Base-by-base conservation (phyloP, 2,797 vertebrate species). In the Leucoraja ocellata region DNA sequence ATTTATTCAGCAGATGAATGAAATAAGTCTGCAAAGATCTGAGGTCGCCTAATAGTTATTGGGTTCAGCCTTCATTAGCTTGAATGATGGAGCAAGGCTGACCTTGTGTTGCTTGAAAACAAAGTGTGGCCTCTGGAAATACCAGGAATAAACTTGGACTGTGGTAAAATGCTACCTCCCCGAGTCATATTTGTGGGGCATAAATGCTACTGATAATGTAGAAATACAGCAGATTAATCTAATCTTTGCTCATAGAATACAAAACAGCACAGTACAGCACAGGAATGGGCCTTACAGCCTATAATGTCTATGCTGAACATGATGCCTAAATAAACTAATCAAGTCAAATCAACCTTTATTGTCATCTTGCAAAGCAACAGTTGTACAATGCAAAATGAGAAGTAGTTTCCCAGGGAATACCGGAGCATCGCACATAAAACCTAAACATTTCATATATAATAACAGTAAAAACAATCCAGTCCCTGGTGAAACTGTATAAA, bases 1-100 rank as follows among this genome's bases (percentile, higher is more conserved):
- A 84, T 84, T 84, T 61, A 84, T 84, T n/a, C 54, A 84, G 25
- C 9, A 61, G 28, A 84, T 61, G 81, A 84, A 84, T 61, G 81
- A 84, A 84, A 61, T 58, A 84, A 61, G 10, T 61, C 58, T 84
- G 25, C 54, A 84, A 61, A 61, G 54, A 84, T 84, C 11, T 61
- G 8, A 61, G 58, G 10, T 84, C 0, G 10, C 39, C 25, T 28
- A 84, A 13, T 58, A 61, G 81, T 84, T n/a, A 61, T 13, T 54
- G 14, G 23, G 25, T 28, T 25, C 11, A 61, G 54, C 25, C 81
- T 61, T n/a, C 11, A 83, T 21, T 28, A 61, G 81, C 54, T 5
- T 83, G 81, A 83, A 83, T 83, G 46, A 83, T 58, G 16, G 54
- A 58, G 25, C 78, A 79, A 79, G 32, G 13, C n/a, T 32, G n/a